Percentiles rank a stretch among this genome's conserved stretches.
Evolutionary conservation across 2,113 vertebrate species (phyloP).

Genomic region (Rhinolophus sinicus): DNA sequence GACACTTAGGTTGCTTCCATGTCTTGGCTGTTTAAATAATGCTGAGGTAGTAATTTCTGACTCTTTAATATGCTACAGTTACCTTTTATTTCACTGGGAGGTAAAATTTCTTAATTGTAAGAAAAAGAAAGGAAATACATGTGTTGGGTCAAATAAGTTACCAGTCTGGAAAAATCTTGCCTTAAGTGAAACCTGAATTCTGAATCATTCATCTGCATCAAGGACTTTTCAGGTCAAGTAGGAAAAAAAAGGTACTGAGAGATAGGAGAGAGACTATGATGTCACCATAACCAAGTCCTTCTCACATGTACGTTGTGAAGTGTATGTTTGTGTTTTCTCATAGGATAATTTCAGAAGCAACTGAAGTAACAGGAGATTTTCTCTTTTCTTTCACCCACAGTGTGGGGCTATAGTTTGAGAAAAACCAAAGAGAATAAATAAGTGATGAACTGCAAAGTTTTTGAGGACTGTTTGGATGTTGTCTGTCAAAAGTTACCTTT

Average conservation of each 20-base stretch:
- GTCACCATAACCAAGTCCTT: background rate
- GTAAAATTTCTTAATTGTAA: background rate
- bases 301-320: background rate
- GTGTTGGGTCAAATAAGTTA: slow-evolving; percentile 10
- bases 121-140: slow-evolving; percentile 21
- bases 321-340: background rate
- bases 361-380: background rate
- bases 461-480: background rate
- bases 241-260: background rate
- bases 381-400: background rate
- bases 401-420: background rate
- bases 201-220: background rate
- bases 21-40: background rate
- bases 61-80: background rate
- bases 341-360: background rate
- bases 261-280: background rate
- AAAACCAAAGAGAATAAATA: slow-evolving; percentile 32
- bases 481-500: background rate
- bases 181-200: background rate
- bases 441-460: background rate
- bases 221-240: background rate
- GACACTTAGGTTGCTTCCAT: background rate
- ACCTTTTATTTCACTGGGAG: slow-evolving; percentile 3
- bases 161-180: background rate
- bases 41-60: background rate